Conservation (phyloP, 2,797 vertebrate species). For the Otolemur crassicaudatus region DNA sequence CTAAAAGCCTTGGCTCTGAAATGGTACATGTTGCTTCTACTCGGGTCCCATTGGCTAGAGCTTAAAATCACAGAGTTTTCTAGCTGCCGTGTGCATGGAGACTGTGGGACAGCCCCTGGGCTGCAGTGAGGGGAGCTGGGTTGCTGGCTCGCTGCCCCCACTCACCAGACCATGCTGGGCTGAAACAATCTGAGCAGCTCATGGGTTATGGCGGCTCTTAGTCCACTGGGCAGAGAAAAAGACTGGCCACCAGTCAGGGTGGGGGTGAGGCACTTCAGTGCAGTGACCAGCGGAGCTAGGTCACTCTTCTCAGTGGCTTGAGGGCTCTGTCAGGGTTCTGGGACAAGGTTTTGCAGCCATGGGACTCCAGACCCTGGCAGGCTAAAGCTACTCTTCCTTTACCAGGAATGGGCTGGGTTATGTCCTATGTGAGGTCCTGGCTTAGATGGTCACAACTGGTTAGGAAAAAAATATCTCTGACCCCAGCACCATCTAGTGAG, state of each 20-base stretch:
- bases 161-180: rapidly evolving
- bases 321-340: background rate
- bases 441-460: background rate
- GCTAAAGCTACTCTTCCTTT: background rate
- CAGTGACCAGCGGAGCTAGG: no score
- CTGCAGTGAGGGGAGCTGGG: background rate
- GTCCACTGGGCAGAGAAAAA: background rate
- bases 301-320: background rate
- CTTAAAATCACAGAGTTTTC: background rate
- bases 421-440: background rate
- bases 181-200: background rate
- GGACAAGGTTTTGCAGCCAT: background rate
- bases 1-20: background rate
- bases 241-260: rapidly evolving
- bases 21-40: background rate
- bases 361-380: background rate
- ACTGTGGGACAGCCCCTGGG: background rate
- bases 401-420: background rate
- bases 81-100: background rate
- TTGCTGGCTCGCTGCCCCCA: background rate
- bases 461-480: background rate
- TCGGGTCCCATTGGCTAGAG: rapidly evolving
- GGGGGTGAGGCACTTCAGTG: background rate
- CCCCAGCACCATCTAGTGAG: background rate
- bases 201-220: background rate